A percentile compares a stretch with the other conserved stretches of the same genome.
Evolutionary conservation across 2,888 invertebrate species (phyloP).

Genomic region (Leptopterna dolabrata): DNA sequence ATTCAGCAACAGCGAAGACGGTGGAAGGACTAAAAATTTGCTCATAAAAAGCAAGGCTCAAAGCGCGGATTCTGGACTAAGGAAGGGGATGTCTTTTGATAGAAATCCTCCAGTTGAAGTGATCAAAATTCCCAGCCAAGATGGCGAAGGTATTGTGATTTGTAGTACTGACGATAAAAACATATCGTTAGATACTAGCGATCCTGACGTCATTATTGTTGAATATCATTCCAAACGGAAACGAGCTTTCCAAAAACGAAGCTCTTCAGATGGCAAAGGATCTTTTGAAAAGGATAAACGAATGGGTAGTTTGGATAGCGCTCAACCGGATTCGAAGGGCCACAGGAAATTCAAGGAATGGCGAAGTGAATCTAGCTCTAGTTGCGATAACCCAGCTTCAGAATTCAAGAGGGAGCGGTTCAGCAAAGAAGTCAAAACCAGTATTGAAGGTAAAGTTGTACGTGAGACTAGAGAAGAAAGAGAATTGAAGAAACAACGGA

Average conservation of each 20-base stretch:
- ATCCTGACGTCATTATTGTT: slow-evolving; percentile 63
- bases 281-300: slow-evolving; percentile 58
- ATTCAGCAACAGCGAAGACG: slow-evolving; percentile 59
- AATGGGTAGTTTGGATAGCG: slow-evolving; percentile 59
- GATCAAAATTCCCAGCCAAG: slow-evolving; percentile 63
- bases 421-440: slow-evolving; percentile 61
- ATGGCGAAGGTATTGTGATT: slow-evolving; percentile 61
- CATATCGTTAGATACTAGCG: slow-evolving; percentile 61
- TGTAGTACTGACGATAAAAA: slow-evolving; percentile 61
- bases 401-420: slow-evolving; percentile 59
- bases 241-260: slow-evolving; percentile 62
- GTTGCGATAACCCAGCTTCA: slow-evolving; percentile 53
- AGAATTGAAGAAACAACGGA: slow-evolving; percentile 58
- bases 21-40: slow-evolving; percentile 59
- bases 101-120: slow-evolving; percentile 63
- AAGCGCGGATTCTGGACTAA: slow-evolving; percentile 63
- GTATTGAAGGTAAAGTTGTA: slow-evolving; percentile 60
- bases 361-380: slow-evolving; percentile 57
- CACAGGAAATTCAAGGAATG: slow-evolving; percentile 58
- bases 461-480: slow-evolving; percentile 55
- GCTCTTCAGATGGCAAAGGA: slow-evolving; percentile 61
- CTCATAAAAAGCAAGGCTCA: slow-evolving; percentile 60
- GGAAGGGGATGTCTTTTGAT: slow-evolving; percentile 60
- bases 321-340: slow-evolving; percentile 11
- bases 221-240: slow-evolving; percentile 63